Conservation (phyloP, 2,888 invertebrate genomes). For the Coecobrya sp. region DNA sequence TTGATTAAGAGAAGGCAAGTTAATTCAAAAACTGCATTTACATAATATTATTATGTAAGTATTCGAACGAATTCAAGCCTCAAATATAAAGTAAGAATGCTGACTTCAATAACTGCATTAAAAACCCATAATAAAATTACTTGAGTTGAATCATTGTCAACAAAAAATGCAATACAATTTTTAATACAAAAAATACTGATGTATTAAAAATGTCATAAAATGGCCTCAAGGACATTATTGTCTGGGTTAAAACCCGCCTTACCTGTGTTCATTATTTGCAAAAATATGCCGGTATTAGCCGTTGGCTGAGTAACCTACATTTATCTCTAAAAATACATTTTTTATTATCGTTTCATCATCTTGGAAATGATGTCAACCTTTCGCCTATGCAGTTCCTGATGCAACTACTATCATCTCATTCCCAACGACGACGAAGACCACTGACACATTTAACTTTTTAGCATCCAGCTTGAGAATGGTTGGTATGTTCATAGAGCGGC, state of each 20-base stretch:
- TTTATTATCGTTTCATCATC: not conserved
- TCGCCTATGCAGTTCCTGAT: conserved; percentile 34
- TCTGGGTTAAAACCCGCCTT: not conserved
- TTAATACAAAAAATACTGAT: too few species aligned
- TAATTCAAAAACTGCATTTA: too few species aligned
- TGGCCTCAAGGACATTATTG: too few species aligned
- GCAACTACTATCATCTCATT: not conserved
- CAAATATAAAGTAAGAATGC: too few species aligned
- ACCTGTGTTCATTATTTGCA: not conserved
- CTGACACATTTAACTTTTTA: conserved; percentile 43
- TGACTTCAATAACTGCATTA: too few species aligned
- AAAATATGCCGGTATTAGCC: not conserved
- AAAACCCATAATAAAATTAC: too few species aligned
- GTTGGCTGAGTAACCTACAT: conserved; percentile 23
- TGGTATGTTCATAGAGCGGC: not conserved
- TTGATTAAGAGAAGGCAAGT: too few species aligned
- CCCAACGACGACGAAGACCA: not conserved
- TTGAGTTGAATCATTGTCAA: too few species aligned
- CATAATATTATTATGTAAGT: too few species aligned
- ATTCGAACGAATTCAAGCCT: too few species aligned
- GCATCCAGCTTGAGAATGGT: not conserved
- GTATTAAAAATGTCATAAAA: not conserved
- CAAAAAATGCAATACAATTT: too few species aligned
- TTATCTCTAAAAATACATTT: not conserved
- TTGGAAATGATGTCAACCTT: not conserved